Evolutionary conservation across 1,140 invertebrate genomes (phyloP), one percentile per base, ranked within the genome.

Genomic region (Mactra quadrangularis): DNA sequence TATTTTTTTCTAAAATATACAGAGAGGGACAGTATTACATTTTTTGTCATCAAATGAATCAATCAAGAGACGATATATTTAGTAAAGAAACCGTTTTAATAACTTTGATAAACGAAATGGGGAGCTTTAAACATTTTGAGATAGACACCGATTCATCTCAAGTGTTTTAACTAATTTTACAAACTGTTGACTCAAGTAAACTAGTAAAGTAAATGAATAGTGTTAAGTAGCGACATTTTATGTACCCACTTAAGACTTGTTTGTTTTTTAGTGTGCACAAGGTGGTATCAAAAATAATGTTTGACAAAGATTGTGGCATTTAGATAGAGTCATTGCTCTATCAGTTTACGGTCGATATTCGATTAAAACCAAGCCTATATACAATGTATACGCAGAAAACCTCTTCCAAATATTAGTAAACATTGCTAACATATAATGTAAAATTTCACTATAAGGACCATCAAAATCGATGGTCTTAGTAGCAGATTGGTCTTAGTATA

Each of bases 61-160:
- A n/a, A n/a, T n/a, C n/a, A n/a, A n/a, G n/a, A n/a, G n/a, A 38
- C 72, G 72, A 47, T 60, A 31, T 60, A 60, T 81, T 81, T 81
- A 55, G 47, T 55, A 52, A 45, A 45, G 33, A 64, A 78, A 78
- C 31, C 53, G 50, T 55, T 78, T 47, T 78, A 78, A 78, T 66
- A 78, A 62, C 15, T 33, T 78, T 25, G 31, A 60, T 60, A 78
- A 78, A 78, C 59, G 60, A 47, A 35, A 66, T 47, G 27, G 35
- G 35, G 52, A 78, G 52, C 45, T 50, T 47, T 60, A 78, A 78
- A 78, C 59, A 78, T 22, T 52, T 25, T 53, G 45, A 33, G 75
- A 50, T 13, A 52, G 50, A 41, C 59, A 50, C 59, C 45, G n/a
- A 78, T 78, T 78, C 52, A 78, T 6, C 41, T 35, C n/a, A 29